Evolutionary conservation across 2,113 vertebrate species (phyloP).

Genomic region (Platanista minor): DNA sequence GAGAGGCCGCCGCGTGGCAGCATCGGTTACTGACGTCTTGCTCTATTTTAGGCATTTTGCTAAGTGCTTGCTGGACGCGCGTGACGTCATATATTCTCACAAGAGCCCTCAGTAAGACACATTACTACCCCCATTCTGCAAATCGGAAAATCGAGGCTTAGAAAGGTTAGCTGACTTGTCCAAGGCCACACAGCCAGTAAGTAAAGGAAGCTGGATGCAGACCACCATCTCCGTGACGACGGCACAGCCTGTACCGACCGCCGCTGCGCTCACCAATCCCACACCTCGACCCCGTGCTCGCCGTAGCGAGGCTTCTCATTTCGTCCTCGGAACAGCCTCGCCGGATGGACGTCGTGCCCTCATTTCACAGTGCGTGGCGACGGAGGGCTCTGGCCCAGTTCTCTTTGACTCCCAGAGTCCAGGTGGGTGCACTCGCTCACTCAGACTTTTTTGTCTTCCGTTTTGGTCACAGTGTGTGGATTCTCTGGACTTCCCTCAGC

Average conservation of each 20-base stretch:
- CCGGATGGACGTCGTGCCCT: not conserved
- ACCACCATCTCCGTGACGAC: not conserved
- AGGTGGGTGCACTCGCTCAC: too few species aligned
- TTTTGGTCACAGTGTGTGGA: not conserved
- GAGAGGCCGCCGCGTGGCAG: not conserved
- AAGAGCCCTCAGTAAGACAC: not conserved
- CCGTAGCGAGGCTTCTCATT: not conserved
- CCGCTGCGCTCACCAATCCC: not conserved
- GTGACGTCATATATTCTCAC: not conserved
- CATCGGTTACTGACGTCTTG: not conserved
- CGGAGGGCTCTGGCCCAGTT: not conserved
- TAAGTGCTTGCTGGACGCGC: not conserved
- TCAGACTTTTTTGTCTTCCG: not conserved
- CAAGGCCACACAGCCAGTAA: not conserved
- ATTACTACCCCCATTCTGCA: not conserved
- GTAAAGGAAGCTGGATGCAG: not conserved
- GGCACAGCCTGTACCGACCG: fast-evolving
- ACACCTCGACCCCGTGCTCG: not conserved
- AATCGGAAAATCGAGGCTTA: not conserved
- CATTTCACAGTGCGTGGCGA: not conserved
- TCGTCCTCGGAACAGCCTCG: not conserved
- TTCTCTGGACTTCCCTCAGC: not conserved
- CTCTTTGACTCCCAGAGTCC: not conserved
- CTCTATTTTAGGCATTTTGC: not conserved
- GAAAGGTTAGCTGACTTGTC: not conserved